Evolutionary conservation across 1,140 invertebrate species (phyloP).

Genomic region (Colletes latitarsis): DNA sequence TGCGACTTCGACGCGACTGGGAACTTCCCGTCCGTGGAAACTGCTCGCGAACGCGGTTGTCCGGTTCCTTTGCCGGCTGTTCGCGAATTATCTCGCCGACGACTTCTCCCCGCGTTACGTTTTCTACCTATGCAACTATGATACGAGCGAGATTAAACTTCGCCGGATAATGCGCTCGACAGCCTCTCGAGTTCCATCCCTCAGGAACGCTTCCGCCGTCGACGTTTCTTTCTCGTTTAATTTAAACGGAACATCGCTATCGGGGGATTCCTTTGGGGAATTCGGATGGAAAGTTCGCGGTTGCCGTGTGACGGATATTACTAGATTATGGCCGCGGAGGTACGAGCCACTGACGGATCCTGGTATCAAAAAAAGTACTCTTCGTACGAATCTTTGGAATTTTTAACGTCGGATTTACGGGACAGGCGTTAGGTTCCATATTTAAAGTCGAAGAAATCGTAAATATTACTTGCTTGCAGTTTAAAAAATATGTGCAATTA

Average conservation of each 20-base stretch:
- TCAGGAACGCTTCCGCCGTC: neutral
- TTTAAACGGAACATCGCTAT: neutral
- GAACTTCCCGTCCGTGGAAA: too few relatives aligned
- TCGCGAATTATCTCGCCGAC: neutral
- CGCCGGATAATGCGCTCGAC: neutral
- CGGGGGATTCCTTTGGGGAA: neutral
- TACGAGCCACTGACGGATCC: too few relatives aligned
- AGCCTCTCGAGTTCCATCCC: neutral
- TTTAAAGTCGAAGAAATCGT: too few relatives aligned
- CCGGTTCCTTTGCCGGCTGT: neutral
- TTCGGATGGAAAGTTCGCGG: neutral
- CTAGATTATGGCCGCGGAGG: neutral
- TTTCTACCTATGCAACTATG: neutral
- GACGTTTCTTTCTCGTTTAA: neutral
- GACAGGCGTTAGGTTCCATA: too few relatives aligned
- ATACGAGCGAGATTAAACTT: conserved; percentile 3
- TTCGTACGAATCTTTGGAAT: too few relatives aligned
- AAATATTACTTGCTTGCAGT: too few relatives aligned
- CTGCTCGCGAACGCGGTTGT: neutral
- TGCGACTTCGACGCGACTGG: neutral
- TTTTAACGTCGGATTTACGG: too few relatives aligned
- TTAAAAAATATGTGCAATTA: too few relatives aligned
- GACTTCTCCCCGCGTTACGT: neutral
- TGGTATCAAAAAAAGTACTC: too few relatives aligned
- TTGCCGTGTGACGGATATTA: neutral